Evolutionary conservation across 2,888 invertebrate genomes (phyloP), one percentile per base, ranked within the genome.

Genomic region (Ophion ventricosus): DNA sequence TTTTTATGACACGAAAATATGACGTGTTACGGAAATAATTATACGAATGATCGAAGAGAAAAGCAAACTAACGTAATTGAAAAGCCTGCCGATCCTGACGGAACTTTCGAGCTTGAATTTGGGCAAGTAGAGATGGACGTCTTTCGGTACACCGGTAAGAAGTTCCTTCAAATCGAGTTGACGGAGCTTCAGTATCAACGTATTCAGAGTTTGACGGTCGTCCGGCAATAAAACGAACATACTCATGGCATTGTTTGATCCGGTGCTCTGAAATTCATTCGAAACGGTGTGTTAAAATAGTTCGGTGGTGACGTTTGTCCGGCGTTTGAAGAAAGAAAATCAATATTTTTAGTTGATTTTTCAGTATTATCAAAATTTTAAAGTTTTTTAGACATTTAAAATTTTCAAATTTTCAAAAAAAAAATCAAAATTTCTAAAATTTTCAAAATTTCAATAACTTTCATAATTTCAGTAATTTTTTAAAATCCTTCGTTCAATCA

Each of bases 201-300:
- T 20, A 2, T 20, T 8, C n/a, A 2, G 4, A 2, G 10, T 20
- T 7, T 4, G n/a, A 2, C 1, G 8, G 8, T 35, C 35, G n/a
- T 64, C 64, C 20, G 64, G 35, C n/a, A 64, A 35, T 7, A 64
- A 35, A 10, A 64, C 17, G 40, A 64, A 64, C 64, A 64, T 64
- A 40, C 64, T 64, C 64, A 64, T 64, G 10, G 1, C 3, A 0
- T 64, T 11, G 3, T 2, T 20, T 23, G 20, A 3, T 1, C 64
- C 23, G 5, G 35, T n/a, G 64, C 20, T 40, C 64, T 64, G 35
- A 1, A 11, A 40, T 40, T 2, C 2, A 40, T 35, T 35, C 4
- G 35, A 35, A 35, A 35, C 8, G 20, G 35, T 20, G 0, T 14
- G 1, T 10, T n/a, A n/a, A n/a, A 63, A n/a, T n/a, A n/a, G 7